Conservation (phyloP, 2,888 invertebrate genomes). For the Rhimphoctona megacephalus region DNA sequence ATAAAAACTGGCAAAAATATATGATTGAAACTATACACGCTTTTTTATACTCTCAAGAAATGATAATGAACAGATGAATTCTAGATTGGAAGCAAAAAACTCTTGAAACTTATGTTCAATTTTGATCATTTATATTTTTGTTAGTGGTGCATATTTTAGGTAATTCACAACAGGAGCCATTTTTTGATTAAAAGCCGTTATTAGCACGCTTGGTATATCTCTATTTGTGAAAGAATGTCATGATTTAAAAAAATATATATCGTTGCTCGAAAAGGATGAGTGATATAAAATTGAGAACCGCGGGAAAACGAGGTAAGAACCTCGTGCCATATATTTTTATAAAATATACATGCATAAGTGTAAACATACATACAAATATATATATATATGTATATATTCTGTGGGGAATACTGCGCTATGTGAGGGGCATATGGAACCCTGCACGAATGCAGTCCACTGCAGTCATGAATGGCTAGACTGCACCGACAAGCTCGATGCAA, state of each 20-base stretch:
- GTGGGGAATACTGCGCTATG: constrained; percentile 8
- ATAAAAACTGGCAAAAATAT: background rate
- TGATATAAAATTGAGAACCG: constrained; percentile 26
- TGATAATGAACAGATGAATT: background rate
- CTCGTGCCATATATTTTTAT: constrained; percentile 34
- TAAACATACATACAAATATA: background rate
- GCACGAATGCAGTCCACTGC: constrained; percentile 60
- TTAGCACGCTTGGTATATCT: background rate
- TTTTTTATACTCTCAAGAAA: background rate
- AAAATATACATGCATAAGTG: background rate
- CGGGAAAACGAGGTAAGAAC: constrained; percentile 40
- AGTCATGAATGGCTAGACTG: constrained; percentile 65
- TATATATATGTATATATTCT: background rate
- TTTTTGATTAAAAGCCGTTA: background rate
- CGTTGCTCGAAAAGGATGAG: background rate
- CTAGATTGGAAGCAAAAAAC: too few species aligned
- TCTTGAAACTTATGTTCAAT: too few species aligned
- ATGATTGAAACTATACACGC: background rate
- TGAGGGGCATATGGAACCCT: constrained; percentile 30
- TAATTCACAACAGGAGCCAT: background rate
- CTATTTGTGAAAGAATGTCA: background rate
- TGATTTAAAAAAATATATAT: background rate
- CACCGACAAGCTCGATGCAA: constrained; percentile 22
- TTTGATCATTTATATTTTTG: background rate
- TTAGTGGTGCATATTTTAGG: background rate